phyloP scores from a whole-genome alignment of 2,113 vertebrate genomes.

The Aplodontia rufa region DNA sequence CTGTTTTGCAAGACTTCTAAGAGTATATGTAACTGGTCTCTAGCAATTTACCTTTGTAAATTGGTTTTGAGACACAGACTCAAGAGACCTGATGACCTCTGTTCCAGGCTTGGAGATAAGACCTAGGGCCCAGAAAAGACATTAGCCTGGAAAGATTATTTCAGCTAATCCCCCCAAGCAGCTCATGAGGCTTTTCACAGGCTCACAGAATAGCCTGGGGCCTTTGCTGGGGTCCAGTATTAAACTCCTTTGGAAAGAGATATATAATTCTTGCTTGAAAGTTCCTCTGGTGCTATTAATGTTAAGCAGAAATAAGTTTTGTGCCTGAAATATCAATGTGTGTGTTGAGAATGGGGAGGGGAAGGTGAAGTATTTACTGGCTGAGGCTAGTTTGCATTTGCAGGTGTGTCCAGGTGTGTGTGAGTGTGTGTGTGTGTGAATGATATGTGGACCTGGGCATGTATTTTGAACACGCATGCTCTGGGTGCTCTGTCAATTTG shows the following conservation, averaged over 20 bases:
- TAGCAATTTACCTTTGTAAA: background rate
- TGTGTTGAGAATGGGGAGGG: slow-evolving; percentile 15
- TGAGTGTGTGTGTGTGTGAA: background rate
- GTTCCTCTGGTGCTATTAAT: slow-evolving; percentile 61
- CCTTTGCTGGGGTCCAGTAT: slow-evolving; percentile 29
- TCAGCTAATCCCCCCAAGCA: slow-evolving; percentile 48
- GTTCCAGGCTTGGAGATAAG: slow-evolving; percentile 51
- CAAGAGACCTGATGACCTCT: slow-evolving; percentile 44
- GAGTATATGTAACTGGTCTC: background rate
- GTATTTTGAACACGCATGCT: background rate
- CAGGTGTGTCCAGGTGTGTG: background rate
- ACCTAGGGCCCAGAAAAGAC: slow-evolving; percentile 33
- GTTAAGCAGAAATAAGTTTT: slow-evolving; percentile 53
- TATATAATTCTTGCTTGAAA: slow-evolving; percentile 55
- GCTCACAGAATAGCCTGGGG: slow-evolving; percentile 38
- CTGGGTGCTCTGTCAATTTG: background rate
- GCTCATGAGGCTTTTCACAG: slow-evolving; percentile 51
- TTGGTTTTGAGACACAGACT: slow-evolving; percentile 4
- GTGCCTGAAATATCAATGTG: slow-evolving; percentile 21
- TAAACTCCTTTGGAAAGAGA: slow-evolving; percentile 55
- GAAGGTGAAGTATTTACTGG: slow-evolving; percentile 9
- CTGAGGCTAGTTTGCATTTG: slow-evolving; percentile 25
- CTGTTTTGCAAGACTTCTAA: background rate
- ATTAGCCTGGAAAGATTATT: slow-evolving; percentile 64
- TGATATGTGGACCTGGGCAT: background rate